Conservation (phyloP, 2,888 invertebrate species). For the Drosophila quinaria region DNA sequence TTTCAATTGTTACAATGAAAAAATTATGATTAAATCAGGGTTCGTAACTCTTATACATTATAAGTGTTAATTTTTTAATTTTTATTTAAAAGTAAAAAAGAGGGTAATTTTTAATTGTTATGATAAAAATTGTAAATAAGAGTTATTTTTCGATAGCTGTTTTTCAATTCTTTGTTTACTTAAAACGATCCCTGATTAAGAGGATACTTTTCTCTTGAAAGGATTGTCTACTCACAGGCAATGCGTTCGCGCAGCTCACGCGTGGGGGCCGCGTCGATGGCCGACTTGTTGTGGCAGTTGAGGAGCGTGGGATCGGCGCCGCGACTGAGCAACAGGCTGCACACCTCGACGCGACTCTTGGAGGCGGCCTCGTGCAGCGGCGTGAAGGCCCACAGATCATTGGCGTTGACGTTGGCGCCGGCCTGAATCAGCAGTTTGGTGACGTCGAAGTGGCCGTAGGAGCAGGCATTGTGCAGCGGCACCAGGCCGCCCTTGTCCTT, state of each 20-base stretch:
- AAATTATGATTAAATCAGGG: no score
- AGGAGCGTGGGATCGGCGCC: conserved; percentile 98
- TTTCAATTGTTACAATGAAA: no score
- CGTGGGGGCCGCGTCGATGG: conserved; percentile 97
- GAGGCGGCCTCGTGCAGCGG: conserved; percentile 97
- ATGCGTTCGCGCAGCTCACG: conserved; percentile 95
- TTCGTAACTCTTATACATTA: no score
- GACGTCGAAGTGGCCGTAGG: conserved; percentile 98
- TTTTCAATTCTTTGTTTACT: not conserved
- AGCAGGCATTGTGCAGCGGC: conserved; percentile 98
- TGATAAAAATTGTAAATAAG: no score
- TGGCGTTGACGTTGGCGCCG: conserved; percentile 98
- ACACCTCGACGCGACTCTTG: conserved; percentile 96
- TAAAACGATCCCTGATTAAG: not conserved
- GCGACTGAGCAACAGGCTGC: conserved; percentile 95
- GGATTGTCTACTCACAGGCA: conserved; percentile 89
- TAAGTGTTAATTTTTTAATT: no score
- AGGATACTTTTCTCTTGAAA: not conserved
- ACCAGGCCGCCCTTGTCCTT: conserved; percentile 99
- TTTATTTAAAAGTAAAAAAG: no score
- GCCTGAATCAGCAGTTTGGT: conserved; percentile 95
- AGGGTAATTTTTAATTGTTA: no score
- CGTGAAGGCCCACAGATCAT: conserved; percentile 98
- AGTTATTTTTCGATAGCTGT: no score
- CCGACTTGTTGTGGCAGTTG: conserved; percentile 98